Conservation (phyloP, 2,888 invertebrate genomes). For the Drosophila cracens region DNA sequence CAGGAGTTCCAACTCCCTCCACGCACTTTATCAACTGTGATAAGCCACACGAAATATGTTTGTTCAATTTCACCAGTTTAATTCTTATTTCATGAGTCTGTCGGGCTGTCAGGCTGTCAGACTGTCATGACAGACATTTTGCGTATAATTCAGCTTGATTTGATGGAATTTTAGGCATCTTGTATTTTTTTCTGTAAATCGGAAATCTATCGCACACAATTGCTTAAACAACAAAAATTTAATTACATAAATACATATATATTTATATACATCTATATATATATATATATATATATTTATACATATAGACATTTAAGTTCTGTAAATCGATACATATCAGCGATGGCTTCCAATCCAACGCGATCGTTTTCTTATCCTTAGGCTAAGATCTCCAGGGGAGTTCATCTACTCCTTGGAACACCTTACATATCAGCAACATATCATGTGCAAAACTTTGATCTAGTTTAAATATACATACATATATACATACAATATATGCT, state of each 20-base stretch:
- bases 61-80: constrained; percentile 3
- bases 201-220: constrained; percentile 31
- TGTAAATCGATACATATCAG: constrained; percentile 71
- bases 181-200: not conserved
- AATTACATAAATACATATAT: constrained; percentile 6
- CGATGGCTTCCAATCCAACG: constrained; percentile 31
- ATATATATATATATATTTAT: constrained; percentile 18
- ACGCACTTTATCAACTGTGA: constrained; percentile 70
- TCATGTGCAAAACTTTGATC: constrained; percentile 35
- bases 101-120: not conserved
- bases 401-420: not conserved
- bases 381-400: constrained; percentile 13
- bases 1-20: constrained; percentile 22
- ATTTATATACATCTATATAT: not conserved
- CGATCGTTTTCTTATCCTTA: constrained; percentile 32
- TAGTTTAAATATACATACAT: constrained; percentile 22
- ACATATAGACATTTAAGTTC: constrained; percentile 8
- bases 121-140: not conserved
- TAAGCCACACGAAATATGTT: constrained; percentile 52
- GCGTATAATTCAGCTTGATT: not conserved
- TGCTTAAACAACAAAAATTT: constrained; percentile 1
- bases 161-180: not conserved
- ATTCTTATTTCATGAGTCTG: not conserved
- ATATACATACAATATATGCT: constrained; percentile 19
- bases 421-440: constrained; percentile 36